These are phyloP conservation scores for Onychostruthus taczanowskii DNA, from an alignment of 2,113 vertebrate species.

Conservation along the genomic window DNA sequence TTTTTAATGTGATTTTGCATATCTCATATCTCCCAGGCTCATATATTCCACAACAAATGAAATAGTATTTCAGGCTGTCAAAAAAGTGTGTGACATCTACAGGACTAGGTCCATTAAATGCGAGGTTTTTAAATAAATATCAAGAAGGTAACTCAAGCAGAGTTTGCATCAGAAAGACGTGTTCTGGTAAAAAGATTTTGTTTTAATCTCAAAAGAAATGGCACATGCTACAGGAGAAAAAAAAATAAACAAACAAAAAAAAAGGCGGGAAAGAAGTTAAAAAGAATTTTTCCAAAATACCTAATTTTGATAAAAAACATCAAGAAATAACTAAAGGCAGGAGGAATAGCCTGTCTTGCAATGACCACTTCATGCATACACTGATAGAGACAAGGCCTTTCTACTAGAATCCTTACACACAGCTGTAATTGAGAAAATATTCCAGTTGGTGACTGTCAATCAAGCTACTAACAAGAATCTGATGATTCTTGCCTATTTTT, in stretches of 20 bases:
- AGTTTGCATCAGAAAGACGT: neutral
- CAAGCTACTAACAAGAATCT: neutral
- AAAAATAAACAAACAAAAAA: neutral
- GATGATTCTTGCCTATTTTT: neutral
- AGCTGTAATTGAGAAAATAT: neutral
- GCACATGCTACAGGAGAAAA: accelerated
- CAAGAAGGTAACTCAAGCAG: neutral
- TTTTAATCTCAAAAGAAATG: neutral
- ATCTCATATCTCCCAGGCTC: neutral
- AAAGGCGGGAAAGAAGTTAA: neutral
- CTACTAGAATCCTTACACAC: neutral
- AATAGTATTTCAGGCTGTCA: neutral
- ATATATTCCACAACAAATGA: neutral
- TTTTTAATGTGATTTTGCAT: neutral
- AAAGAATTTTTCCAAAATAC: neutral
- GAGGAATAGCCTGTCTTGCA: neutral
- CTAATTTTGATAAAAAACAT: neutral
- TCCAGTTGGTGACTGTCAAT: neutral
- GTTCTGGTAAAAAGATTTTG: neutral
- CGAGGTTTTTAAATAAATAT: neutral
- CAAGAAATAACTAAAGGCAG: neutral
- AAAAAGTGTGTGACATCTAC: neutral
- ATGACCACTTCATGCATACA: neutral
- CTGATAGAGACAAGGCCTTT: neutral
- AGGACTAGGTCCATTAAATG: neutral